Base-by-base conservation (phyloP, 2,888 invertebrate species). In the Griposia aprilina region DNA sequence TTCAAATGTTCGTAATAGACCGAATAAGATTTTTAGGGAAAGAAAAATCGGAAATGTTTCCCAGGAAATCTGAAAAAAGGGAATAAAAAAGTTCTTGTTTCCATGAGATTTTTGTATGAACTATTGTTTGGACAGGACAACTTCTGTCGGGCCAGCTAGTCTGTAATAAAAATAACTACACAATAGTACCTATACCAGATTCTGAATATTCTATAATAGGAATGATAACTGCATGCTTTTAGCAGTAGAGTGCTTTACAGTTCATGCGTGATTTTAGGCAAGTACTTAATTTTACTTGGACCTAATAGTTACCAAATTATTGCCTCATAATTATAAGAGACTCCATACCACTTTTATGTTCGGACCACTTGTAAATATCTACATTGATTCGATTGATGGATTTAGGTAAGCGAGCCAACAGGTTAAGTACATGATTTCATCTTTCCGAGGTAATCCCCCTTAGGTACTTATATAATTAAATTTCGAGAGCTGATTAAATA, bases 401-500 rank as follows among this genome's bases (percentile, higher is more conserved):
- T 48, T 26, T 48, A 48, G 26, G 26, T 23, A 15, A 48, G 50
- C 30, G 67, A 30, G n/a, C n/a, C 26, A 66, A 50, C 20, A 23
- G 67, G 20, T 50, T 50, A 50, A 23, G 41, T 20, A 11, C 20
- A 62, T 26, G 26, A 55, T 69, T 55, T 60, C 55, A 55, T 50
- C 11, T 57, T 82, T n/a, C 20, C 36, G 1, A 76, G 41, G n/a
- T 52, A 45, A 45, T 45, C 62, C 20, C 15, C 8, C 17, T 62
- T 30, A 30, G 13, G 30, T 68, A 30, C 57, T 41, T 41, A 6
- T 41, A 45, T 68, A 72, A 83, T 74, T 66, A 62, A 68, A 72
- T 82, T 74, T 75, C 65, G 36, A 84, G 62, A 59, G 87, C 65
- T 83, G 72, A 78, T 72, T 77, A 75, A 72, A 75, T 86, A 83